Evolutionary conservation across 2,888 invertebrate genomes (phyloP).

Genomic region (Pachycephus smyrnensis): DNA sequence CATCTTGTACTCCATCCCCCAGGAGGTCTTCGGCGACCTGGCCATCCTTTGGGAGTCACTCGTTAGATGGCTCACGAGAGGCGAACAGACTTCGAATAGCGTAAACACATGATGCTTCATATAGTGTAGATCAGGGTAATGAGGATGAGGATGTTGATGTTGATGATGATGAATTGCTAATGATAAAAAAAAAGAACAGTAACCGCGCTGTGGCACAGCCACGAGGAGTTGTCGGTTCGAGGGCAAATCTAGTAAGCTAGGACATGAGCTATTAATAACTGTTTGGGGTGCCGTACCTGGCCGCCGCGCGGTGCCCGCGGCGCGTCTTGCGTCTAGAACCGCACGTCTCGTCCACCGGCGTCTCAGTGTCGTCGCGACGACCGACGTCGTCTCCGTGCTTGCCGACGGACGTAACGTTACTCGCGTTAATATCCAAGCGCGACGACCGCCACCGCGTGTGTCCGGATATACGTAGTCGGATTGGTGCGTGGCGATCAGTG

Average conservation of each 20-base stretch:
- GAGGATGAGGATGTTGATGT: background rate
- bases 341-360: constrained; percentile 60
- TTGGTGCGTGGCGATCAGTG: background rate
- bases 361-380: constrained; percentile 67
- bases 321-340: constrained; percentile 53
- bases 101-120: background rate
- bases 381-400: constrained; percentile 39
- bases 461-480: background rate
- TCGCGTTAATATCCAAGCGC: constrained; percentile 4
- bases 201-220: constrained; percentile 9
- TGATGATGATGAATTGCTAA: background rate
- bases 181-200: constrained; percentile 4
- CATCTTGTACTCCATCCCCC: constrained; percentile 28
- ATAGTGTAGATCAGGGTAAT: background rate
- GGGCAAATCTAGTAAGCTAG: constrained; percentile 64
- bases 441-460: background rate
- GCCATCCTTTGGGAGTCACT: background rate
- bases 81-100: background rate
- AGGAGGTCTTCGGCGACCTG: constrained; percentile 2
- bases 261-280: constrained; percentile 66
- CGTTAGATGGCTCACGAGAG: background rate
- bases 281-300: constrained; percentile 67
- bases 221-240: constrained; percentile 47
- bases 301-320: constrained; percentile 50
- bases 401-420: constrained; percentile 18